These are phyloP conservation scores for Orius insidiosus DNA, from an alignment of 1,140 invertebrate species.

Conservation along the genomic window DNA sequence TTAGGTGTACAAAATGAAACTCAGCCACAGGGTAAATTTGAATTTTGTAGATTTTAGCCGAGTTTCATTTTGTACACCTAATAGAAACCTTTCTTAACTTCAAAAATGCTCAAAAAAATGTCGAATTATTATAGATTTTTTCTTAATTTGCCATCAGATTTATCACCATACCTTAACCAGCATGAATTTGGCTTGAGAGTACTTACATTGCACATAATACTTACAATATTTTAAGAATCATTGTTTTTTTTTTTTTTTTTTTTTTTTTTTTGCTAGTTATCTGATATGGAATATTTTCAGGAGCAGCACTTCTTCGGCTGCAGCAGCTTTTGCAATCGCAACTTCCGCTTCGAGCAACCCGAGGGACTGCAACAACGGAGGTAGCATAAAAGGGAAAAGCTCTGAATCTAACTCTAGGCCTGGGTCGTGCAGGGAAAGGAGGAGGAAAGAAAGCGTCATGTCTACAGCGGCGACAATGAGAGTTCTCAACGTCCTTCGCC, in stretches of 20 bases:
- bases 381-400: constrained; percentile 20
- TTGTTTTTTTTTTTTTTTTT: not conserved
- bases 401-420: constrained; percentile 21
- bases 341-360: constrained; percentile 76
- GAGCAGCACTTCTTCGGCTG: constrained; percentile 77
- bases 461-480: constrained; percentile 86
- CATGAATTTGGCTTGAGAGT: not conserved
- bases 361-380: constrained; percentile 28
- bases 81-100: not conserved
- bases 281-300: constrained; percentile 28
- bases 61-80: too few species aligned
- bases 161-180: not conserved
- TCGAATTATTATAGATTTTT: not conserved
- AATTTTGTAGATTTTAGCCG: too few species aligned
- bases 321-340: constrained; percentile 80
- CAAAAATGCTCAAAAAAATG: not conserved
- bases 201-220: not conserved
- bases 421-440: constrained; percentile 26
- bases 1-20: too few species aligned
- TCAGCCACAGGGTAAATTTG: too few species aligned
- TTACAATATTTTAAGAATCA: not conserved
- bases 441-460: constrained; percentile 66
- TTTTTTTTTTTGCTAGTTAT: not conserved
- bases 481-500: constrained; percentile 73
- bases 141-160: not conserved